Evolutionary conservation across 2,797 vertebrate species (phyloP).

Genomic region (Danio kyathit): DNA sequence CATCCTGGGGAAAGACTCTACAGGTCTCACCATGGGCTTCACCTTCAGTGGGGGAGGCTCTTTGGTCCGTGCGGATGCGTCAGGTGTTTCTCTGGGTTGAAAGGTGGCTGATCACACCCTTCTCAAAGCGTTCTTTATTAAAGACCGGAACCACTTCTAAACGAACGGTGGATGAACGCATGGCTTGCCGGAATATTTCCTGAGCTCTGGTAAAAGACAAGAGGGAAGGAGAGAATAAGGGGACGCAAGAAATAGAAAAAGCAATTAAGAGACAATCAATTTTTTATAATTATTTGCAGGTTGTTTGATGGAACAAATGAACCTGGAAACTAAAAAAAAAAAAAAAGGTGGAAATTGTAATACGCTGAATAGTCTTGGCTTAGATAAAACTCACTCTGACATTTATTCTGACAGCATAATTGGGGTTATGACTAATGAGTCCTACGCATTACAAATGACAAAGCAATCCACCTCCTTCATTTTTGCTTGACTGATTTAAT

Average conservation of each 20-base stretch:
- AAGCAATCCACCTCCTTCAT: slow-evolving; percentile 62
- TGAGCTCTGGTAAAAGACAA: slow-evolving; percentile 77
- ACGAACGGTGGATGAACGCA: slow-evolving; percentile 84
- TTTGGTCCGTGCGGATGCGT: slow-evolving; percentile 78
- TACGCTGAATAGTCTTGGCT: slow-evolving; percentile 53
- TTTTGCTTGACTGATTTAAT: slow-evolving; percentile 64
- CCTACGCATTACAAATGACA: slow-evolving; percentile 60
- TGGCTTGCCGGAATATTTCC: slow-evolving; percentile 93
- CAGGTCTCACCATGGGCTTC: slow-evolving; percentile 76
- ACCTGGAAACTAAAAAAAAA: slow-evolving; percentile 55
- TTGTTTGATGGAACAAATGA: slow-evolving; percentile 54
- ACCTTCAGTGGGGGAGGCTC: slow-evolving; percentile 80
- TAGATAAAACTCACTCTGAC: slow-evolving; percentile 57
- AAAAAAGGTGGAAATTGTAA: slow-evolving; percentile 48
- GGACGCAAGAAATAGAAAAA: neutral
- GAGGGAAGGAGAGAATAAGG: slow-evolving; percentile 33
- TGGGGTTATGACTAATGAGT: slow-evolving; percentile 65
- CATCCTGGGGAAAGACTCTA: slow-evolving; percentile 62
- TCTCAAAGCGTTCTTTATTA: slow-evolving; percentile 90
- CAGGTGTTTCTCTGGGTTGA: slow-evolving; percentile 71
- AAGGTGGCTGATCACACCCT: slow-evolving; percentile 86
- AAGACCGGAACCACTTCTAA: slow-evolving; percentile 86
- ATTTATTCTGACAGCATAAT: slow-evolving; percentile 59
- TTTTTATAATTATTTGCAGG: slow-evolving; percentile 46
- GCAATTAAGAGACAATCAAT: slow-evolving; percentile 23